Evolutionary conservation across 2,888 invertebrate genomes (phyloP), one percentile per base, ranked within the genome.

Genomic region (Metellina segmentata): DNA sequence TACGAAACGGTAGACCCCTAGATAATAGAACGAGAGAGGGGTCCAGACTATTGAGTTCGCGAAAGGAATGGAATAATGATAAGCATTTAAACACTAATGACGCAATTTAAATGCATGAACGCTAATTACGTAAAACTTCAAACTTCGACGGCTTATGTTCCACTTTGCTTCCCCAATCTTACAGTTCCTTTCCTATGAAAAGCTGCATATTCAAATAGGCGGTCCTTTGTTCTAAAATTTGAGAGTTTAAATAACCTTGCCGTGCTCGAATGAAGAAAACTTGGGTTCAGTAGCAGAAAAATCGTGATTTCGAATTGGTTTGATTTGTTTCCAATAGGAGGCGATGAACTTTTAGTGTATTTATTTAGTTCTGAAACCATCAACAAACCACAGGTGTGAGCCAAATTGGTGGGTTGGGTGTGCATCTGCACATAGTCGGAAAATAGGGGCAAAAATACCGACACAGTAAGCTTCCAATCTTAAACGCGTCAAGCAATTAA

Each of bases 51-150:
- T 81, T 79, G 72, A 71, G 71, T 75, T 16, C 74, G 53, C 72
- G 53, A 53, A 72, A 81, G 72, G 79, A 20, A 81, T 87, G 69
- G 87, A 87, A 87, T 87, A 87, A 87, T 87, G 79, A 87, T 87
- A 81, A 87, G 79, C 79, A 48, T 87, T 79, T 72, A 72, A 51
- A 53, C 78, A 52, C 71, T 87, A 87, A 87, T 87, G 87, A 87
- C 52, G 70, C 87, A 87, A 87, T 87, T 87, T 87, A 87, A 87
- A 87, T 87, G 87, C 87, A 72, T 70, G 71, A 51, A 77, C 77
- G 79, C 52, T 87, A 87, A 87, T 87, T 79, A 79, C 77, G 34
- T 71, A 74, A 87, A 74, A 87, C 52, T 85, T 69, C 19, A 86
- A 86, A 19, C 52, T 86, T 86, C 69, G 48, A n/a, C 61, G 61